phyloP scores from a whole-genome alignment of 2,888 invertebrate species.

The Campoplex capitator region DNA sequence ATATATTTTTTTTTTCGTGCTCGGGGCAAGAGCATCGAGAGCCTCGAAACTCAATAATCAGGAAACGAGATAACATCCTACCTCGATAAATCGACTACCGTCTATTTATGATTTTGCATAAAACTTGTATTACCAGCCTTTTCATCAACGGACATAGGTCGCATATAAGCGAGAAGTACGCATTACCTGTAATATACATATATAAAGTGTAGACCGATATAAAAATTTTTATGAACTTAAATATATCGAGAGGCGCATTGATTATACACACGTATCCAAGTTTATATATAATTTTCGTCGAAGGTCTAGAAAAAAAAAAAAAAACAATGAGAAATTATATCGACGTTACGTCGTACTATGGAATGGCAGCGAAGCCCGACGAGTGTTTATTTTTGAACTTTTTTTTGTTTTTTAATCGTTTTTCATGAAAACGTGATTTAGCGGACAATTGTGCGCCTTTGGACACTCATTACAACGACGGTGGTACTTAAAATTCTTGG shows the following conservation, averaged over 20 bases:
- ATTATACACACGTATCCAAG: not conserved
- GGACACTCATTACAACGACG: conserved; percentile 53
- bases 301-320: not conserved
- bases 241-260: not conserved
- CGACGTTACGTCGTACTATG: not conserved
- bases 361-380: not conserved
- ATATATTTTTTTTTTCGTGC: conserved; percentile 25
- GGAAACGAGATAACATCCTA: conserved; percentile 74
- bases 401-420: not conserved
- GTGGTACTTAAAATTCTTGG: conserved; percentile 67
- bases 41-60: conserved; percentile 71
- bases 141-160: conserved; percentile 56
- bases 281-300: conserved; percentile 4
- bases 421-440: conserved; percentile 44
- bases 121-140: conserved; percentile 66
- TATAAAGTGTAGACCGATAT: conserved; percentile 17
- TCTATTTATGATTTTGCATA: conserved; percentile 68
- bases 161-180: conserved; percentile 31
- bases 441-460: conserved; percentile 22
- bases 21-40: conserved; percentile 34
- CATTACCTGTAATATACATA: conserved; percentile 50
- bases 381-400: not conserved
- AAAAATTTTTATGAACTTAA: conserved; percentile 10
- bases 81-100: conserved; percentile 48
- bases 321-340: conserved; percentile 9